Evolutionary conservation across 2,888 invertebrate species (phyloP), one percentile per base, ranked within the genome.

Genomic region (Stenurella melanura): DNA sequence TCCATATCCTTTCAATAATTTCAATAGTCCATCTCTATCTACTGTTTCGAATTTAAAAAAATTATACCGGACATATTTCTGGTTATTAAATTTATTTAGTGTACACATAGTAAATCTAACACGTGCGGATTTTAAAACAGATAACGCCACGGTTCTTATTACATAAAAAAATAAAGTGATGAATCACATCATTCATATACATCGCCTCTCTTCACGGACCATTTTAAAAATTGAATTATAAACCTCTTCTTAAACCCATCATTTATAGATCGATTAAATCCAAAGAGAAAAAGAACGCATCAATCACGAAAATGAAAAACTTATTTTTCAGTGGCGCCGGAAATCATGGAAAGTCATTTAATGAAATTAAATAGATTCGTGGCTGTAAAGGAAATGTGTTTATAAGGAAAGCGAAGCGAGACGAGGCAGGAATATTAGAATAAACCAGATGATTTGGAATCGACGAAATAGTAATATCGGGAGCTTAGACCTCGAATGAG

Each of bases 381-480:
- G 57, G 15, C 26, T 50, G 38, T 58, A 58, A 60, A 54, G 60
- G 42, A 70, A 60, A 60, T 42, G 10, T 19, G 50, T 71, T 71
- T 71, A 50, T 71, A 72, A 72, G 61, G 21, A 72, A 21, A 72
- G 30, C 60, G 72, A 18, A 60, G 42, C 26, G 54, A 72, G 61
- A 21, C 34, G 30, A 54, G 63, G 61, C 56, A 30, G 54, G 54
- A 54, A 72, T 72, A 72, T 72, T 72, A 63, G 54, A 72, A 72
- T 72, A 72, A 72, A 72, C 72, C 63, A 54, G 63, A 63, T 72
- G 63, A 72, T 72, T 72, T 63, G 54, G 54, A 63, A 72, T 61
- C 63, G 61, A 54, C 63, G 74, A 77, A 80, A 81, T 81, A 72
- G 77, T 74, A 78, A 78, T 76, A 78, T 76, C 74, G 73, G 58